phyloP scores from a whole-genome alignment of 1,140 invertebrate genomes.

The Metopolophium dirhodum region DNA sequence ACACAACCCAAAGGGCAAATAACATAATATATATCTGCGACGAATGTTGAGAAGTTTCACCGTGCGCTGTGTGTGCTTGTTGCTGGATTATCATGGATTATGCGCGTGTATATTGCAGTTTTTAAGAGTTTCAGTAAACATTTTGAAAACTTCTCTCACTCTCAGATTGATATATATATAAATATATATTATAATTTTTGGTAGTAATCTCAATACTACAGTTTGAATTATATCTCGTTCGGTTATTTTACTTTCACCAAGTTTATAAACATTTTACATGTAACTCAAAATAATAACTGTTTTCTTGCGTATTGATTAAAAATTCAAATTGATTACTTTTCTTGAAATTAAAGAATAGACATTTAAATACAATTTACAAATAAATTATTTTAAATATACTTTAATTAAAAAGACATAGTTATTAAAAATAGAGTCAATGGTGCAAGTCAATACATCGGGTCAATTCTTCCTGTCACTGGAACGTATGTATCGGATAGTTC shows the following conservation, averaged over 20 bases:
- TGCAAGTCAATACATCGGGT: not conserved
- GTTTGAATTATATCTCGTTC: not conserved
- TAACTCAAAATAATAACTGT: not conserved
- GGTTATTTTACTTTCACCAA: not conserved
- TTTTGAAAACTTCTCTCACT: not conserved
- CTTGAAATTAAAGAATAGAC: not conserved
- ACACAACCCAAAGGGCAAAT: conserved; percentile 15
- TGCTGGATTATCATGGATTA: conserved; percentile 25
- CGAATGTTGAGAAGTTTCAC: conserved; percentile 23
- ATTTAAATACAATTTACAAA: not conserved
- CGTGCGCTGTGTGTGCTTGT: not conserved
- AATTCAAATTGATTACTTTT: not conserved
- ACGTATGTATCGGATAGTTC: not conserved
- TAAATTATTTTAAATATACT: not conserved
- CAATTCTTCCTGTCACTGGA: not conserved
- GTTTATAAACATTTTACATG: not conserved
- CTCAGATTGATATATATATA: too few species aligned
- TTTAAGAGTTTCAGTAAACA: conserved; percentile 34
- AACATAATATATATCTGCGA: conserved; percentile 15
- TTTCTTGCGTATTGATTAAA: not conserved
- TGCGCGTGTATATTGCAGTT: not conserved
- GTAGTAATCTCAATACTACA: not conserved
- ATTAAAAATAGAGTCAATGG: not conserved
- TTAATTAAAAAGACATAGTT: not conserved
- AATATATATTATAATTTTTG: not conserved